Base-by-base conservation (phyloP, 2,888 invertebrate species). In the Drosophila pseudotakahashii region DNA sequence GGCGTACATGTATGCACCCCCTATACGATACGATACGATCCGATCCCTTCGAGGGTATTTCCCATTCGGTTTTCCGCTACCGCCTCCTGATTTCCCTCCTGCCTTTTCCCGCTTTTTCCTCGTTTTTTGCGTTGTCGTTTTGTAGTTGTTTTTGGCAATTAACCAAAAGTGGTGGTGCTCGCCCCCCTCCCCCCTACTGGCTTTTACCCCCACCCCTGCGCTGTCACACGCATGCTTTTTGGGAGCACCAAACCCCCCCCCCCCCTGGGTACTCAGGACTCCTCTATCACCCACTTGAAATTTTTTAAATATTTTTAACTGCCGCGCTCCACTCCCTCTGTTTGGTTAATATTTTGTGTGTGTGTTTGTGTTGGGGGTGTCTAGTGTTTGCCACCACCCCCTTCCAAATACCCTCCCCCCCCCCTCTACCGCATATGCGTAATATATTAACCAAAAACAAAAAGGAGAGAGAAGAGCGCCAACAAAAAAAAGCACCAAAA, bases 301-400 rank as follows among this genome's bases (percentile, higher is more conserved):
- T 82, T 82, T 82, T 82, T 82, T 19, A 82, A 82, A 88, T 88
- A 82, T 82, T 88, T 82, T 82, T 88, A 82, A 88, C 88, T 85
- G 82, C 82, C 85, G 83, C 77, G 86, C 82, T 79, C 71, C 77
- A 75, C 66, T 73, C 64, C 14, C 82, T 88, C 88, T 88, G 82
- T 88, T 88, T 82, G 82, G 82, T 82, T 82, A 82, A 82, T 88
- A 82, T 82, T 82, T 82, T 77, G 74, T 62, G 73, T 67, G 37
- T 44, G 47, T 62, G 69, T 59, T 30, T 50, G 57, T 58, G 51
- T 45, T 36, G 68, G 66, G 73, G 67, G 66, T 36, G 70, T 70
- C 75, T 87, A 87, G 78, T 80, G 81, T 71, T 68, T 66, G 50
- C 26, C 41, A 19, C 32, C 30, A 3, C 7, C 45, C 30, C 30